Conservation (phyloP, 2,888 invertebrate genomes). For the Nipponacmea schrenckii region DNA sequence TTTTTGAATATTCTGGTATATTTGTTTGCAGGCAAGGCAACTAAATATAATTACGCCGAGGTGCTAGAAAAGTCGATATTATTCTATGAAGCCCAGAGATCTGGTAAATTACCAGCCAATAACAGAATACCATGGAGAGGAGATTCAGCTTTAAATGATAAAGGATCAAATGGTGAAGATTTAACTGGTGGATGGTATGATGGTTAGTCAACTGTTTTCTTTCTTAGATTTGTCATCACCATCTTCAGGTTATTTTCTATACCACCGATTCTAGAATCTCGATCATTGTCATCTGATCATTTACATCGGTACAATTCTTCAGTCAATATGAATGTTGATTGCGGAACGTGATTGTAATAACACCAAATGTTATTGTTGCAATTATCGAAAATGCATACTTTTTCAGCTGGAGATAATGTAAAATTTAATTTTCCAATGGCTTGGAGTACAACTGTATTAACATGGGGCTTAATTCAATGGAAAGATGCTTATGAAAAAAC, state of each 20-base stretch:
- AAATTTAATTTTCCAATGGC: conserved; percentile 61
- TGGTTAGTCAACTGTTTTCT: conserved; percentile 43
- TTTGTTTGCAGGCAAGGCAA: conserved; percentile 8
- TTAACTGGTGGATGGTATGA: conserved; percentile 65
- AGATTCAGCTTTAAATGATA: conserved; percentile 58
- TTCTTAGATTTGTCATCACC: too few relatives aligned
- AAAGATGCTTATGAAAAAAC: conserved; percentile 46
- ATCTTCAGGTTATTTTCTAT: too few relatives aligned
- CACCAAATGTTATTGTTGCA: too few relatives aligned
- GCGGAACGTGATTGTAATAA: too few relatives aligned
- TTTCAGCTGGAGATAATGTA: conserved; percentile 55
- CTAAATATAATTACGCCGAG: conserved; percentile 49
- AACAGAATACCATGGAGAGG: conserved; percentile 61
- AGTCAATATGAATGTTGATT: too few relatives aligned
- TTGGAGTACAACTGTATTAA: conserved; percentile 44
- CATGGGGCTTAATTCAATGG: conserved; percentile 51
- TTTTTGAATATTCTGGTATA: too few relatives aligned
- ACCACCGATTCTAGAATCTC: too few relatives aligned
- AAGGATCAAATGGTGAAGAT: conserved; percentile 55
- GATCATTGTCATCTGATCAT: too few relatives aligned
- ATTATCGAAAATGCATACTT: too few relatives aligned
- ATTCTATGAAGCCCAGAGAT: conserved; percentile 64
- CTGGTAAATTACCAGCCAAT: conserved; percentile 57
- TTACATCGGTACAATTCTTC: too few relatives aligned
- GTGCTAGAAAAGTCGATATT: conserved; percentile 56